Conservation (phyloP, 2,888 invertebrate species). For the Pandemis corylana region DNA sequence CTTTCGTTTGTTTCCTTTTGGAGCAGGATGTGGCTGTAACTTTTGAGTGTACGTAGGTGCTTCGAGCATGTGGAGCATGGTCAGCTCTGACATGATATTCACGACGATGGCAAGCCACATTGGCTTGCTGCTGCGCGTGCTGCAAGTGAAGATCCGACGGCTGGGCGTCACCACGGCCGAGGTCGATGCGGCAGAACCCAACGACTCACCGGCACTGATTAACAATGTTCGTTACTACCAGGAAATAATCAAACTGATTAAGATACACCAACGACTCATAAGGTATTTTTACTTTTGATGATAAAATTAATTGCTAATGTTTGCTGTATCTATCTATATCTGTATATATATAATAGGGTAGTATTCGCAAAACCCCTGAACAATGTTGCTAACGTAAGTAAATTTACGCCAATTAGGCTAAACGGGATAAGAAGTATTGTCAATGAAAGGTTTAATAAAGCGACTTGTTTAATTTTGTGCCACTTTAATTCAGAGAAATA, state of each 20-base stretch:
- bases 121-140: conserved; percentile 66
- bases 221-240: not conserved
- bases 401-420: no score
- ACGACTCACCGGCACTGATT: not conserved
- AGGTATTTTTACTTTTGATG: conserved; percentile 50
- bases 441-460: no score
- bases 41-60: conserved; percentile 53
- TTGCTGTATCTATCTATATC: no score
- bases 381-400: no score
- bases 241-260: conserved; percentile 62
- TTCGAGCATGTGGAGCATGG: conserved; percentile 68
- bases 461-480: no score
- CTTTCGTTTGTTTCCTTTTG: not conserved
- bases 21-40: not conserved
- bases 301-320: not conserved
- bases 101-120: conserved; percentile 75
- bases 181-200: conserved; percentile 42
- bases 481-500: no score
- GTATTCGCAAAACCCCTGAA: no score
- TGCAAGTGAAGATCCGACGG: conserved; percentile 66
- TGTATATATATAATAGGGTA: no score
- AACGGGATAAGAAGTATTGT: no score
- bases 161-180: conserved; percentile 46
- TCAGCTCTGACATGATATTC: conserved; percentile 70
- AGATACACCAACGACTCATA: conserved; percentile 70